Evolutionary conservation across 2,113 vertebrate species (phyloP).

Genomic region (Mugil cephalus): DNA sequence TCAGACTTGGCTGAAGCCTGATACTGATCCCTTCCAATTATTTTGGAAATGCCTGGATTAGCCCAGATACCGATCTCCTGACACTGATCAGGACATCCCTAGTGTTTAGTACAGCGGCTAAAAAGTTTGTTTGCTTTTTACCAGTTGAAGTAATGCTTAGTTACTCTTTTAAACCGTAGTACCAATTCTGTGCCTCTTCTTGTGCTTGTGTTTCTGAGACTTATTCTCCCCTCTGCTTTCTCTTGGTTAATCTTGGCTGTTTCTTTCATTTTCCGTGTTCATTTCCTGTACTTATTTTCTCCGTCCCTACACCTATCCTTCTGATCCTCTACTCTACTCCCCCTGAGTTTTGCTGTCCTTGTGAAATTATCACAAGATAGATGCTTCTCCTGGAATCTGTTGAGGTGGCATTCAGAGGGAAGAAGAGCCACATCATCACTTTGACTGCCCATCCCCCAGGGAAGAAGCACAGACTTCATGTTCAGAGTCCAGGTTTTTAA

Average conservation of each 20-base stretch:
- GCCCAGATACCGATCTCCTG: too few species aligned
- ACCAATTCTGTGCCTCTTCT: neutral
- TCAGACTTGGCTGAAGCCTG: too few species aligned
- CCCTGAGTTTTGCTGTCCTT: neutral
- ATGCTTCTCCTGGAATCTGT: constrained; percentile 40
- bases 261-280: neutral
- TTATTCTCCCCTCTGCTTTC: neutral
- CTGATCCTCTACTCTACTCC: neutral
- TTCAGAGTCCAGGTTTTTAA: neutral
- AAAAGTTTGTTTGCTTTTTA: neutral
- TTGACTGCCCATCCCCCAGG: constrained; percentile 9
- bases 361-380: constrained; percentile 6
- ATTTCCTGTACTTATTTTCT: neutral
- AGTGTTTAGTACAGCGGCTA: neutral
- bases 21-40: too few species aligned
- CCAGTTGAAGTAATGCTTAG: neutral
- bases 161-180: neutral
- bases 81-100: too few species aligned
- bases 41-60: too few species aligned
- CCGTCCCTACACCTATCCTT: neutral
- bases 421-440: constrained; percentile 57
- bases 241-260: neutral
- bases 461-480: constrained; percentile 13
- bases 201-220: too few species aligned
- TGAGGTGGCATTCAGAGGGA: constrained; percentile 43